Evolutionary conservation across 2,113 vertebrate genomes (phyloP), one percentile per base, ranked within the genome.

Genomic region (Bostrychus sinensis): DNA sequence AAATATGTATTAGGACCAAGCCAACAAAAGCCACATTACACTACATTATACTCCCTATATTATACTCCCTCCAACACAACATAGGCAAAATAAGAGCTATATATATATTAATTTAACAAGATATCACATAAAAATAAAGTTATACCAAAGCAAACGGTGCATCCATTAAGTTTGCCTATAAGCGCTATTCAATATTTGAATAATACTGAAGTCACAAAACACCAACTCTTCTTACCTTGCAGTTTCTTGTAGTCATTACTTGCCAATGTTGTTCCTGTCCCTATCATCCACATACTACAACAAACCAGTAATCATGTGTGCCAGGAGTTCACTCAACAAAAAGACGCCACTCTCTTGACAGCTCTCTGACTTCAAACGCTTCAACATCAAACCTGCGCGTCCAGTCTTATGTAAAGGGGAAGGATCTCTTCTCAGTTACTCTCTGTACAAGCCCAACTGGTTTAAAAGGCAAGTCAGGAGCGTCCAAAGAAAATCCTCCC

Each of bases 341-440:
- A 17, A 9, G 23, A 28, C 1, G 48, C 9, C 4, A 23, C 48
- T 17, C 16, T n/a, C 25, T 20, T 51, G 48, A 78, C 80, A 84
- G 8, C 63, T 73, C 36, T 42, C 11, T 72, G 63, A 72, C 79
- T 62, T 81, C 64, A 75, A 60, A 74, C 50, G 13, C 66, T 57
- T 54, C 32, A 20, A 60, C 61, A 65, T 45, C 65, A 77, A 91
- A 91, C 90, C 87, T 88, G 91, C 61, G 70, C 72, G 78, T 79
- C 91, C 78, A 82, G 86, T 90, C 75, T 80, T 77, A 76, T 53
- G 61, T 19, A 63, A 72, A 74, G 51, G 57, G 62, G 56, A 56
- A 28, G 42, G n/a, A 46, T 14, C 23, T 16, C 28, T 11, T 57
- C 30, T 63, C 19, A 17, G 46, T 56, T 50, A 46, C 32, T 28